phyloP scores from a whole-genome alignment of 1,140 invertebrate species.

The Phymorhynchus buccinoides region DNA sequence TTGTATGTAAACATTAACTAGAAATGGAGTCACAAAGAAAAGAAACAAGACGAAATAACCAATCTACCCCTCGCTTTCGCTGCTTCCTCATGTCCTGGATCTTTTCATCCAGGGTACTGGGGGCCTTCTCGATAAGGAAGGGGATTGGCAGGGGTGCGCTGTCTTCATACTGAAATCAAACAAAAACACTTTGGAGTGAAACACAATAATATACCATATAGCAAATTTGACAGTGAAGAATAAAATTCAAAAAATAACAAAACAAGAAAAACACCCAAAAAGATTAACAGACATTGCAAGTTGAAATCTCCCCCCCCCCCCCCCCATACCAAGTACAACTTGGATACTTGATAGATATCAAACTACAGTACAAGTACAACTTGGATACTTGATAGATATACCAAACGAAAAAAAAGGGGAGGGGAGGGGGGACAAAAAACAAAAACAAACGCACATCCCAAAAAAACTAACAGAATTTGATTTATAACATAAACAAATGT shows the following conservation, averaged over 20 bases:
- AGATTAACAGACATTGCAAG: not conserved
- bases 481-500: not conserved
- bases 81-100: slow-evolving; percentile 80
- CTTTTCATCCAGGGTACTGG: slow-evolving; percentile 84
- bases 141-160: slow-evolving; percentile 70
- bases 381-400: too few relatives aligned
- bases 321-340: not conserved
- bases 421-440: too few relatives aligned
- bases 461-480: not conserved
- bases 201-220: slow-evolving; percentile 8
- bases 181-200: slow-evolving; percentile 42
- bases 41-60: not conserved
- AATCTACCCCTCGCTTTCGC: slow-evolving; percentile 67
- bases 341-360: not conserved
- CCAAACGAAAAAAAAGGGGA: too few relatives aligned
- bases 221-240: not conserved
- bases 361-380: too few relatives aligned
- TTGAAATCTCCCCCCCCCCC: not conserved
- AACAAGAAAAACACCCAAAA: not conserved
- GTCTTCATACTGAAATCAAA: slow-evolving; percentile 45
- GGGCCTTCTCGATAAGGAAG: slow-evolving; percentile 71
- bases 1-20: not conserved
- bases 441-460: not conserved
- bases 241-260: not conserved
- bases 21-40: not conserved